Conservation (phyloP, 2,888 invertebrate species). For the Proisotoma minuta region DNA sequence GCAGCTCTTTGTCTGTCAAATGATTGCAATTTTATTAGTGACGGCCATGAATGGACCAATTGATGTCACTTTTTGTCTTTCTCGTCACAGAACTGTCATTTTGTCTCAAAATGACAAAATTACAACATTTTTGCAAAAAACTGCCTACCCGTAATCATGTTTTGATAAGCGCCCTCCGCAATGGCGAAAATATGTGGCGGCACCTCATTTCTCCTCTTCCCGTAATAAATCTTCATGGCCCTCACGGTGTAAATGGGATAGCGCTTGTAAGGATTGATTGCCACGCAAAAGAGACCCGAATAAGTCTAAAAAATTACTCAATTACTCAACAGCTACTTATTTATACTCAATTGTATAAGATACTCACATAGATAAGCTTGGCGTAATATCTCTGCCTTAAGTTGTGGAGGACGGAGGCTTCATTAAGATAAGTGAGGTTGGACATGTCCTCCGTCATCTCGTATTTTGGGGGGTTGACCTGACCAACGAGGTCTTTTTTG, state of each 20-base stretch:
- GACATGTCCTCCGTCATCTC: constrained; percentile 99
- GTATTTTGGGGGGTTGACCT: constrained; percentile 98
- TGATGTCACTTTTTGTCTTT: too few relatives aligned
- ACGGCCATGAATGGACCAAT: too few relatives aligned
- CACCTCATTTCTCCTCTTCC: constrained; percentile 98
- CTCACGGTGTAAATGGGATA: constrained; percentile 97
- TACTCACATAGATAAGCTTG: constrained; percentile 94
- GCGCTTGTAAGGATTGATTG: constrained; percentile 99
- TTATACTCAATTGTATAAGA: too few relatives aligned
- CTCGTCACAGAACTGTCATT: too few relatives aligned
- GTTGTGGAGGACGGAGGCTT: constrained; percentile 97
- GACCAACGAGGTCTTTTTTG: constrained; percentile 90
- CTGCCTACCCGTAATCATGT: constrained; percentile 69
- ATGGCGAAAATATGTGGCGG: constrained; percentile 99
- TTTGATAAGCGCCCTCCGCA: constrained; percentile 99
- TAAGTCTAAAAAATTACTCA: constrained; percentile 77
- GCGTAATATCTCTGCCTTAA: constrained; percentile 94
- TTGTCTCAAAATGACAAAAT: too few relatives aligned
- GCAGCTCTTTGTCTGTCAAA: too few relatives aligned
- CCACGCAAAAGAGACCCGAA: constrained; percentile 99
- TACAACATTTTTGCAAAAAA: too few relatives aligned
- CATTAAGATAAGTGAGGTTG: constrained; percentile 97
- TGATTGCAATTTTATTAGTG: too few relatives aligned
- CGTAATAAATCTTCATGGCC: constrained; percentile 96
- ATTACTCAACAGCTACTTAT: too few relatives aligned